Percentiles rank a stretch among this genome's conserved stretches.
phyloP scores from a whole-genome alignment of 2,797 vertebrate species.

The Cheracebus regulus region DNA sequence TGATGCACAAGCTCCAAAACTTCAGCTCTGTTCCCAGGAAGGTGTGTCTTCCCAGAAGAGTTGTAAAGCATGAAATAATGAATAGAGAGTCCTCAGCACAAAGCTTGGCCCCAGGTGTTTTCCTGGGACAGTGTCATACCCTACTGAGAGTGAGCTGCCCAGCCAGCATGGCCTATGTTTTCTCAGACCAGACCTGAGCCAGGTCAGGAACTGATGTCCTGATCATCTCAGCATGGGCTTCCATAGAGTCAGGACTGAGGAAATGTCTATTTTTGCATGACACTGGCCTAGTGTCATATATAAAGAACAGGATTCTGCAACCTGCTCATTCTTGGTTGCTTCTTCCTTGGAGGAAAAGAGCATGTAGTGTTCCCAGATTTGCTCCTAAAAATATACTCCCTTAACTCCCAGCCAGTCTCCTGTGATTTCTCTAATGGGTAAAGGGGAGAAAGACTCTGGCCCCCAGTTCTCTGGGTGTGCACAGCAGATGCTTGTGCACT shows the following conservation, averaged over 20 bases:
- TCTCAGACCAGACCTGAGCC: neutral
- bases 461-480: too few species aligned
- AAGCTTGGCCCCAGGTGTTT: neutral
- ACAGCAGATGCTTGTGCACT: neutral
- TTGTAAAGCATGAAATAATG: neutral
- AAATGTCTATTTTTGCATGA: neutral
- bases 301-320: neutral
- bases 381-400: neutral
- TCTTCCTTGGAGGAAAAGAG: neutral
- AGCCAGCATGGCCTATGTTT: neutral
- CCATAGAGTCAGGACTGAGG: neutral
- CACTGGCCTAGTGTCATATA: neutral
- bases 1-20: neutral
- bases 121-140: neutral
- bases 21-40: neutral
- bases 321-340: neutral
- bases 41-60: neutral
- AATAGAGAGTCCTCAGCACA: neutral
- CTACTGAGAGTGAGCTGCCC: neutral
- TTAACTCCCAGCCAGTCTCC: neutral
- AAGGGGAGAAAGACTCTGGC: neutral
- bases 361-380: neutral
- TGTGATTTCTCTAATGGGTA: neutral
- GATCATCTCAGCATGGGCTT: neutral
- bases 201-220: neutral